Conservation (phyloP, 2,888 invertebrate genomes). For the Drosophila mimica region DNA sequence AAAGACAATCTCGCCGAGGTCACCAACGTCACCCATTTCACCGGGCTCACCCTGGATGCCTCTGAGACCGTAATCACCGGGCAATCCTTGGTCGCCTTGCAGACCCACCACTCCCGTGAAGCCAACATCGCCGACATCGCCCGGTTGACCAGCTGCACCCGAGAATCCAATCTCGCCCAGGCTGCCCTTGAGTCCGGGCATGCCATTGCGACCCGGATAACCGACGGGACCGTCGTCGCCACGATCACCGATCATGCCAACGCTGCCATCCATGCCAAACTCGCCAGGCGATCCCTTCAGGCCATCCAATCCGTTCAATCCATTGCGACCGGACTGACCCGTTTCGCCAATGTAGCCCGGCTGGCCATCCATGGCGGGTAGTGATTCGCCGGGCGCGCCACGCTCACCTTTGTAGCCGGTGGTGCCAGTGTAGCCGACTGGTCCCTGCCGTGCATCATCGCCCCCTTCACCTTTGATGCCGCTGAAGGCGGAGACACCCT, state of each 20-base stretch:
- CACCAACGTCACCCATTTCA: conserved; percentile 84
- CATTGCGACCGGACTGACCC: conserved; percentile 87
- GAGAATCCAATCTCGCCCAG: conserved; percentile 83
- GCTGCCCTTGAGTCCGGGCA: conserved; percentile 85
- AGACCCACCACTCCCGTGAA: conserved; percentile 85
- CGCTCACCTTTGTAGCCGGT: conserved; percentile 86
- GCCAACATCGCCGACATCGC: conserved; percentile 85
- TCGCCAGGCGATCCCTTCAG: conserved; percentile 84
- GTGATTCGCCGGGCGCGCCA: conserved; percentile 87
- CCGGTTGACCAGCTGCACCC: conserved; percentile 86
- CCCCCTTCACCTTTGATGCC: conserved; percentile 88
- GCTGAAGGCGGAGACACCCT: conserved; percentile 88
- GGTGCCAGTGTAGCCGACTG: conserved; percentile 80
- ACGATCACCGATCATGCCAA: conserved; percentile 85
- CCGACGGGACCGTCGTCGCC: conserved; percentile 85
- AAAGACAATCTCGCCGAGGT: conserved; percentile 48
- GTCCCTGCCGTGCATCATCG: conserved; percentile 85
- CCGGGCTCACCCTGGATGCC: conserved; percentile 86
- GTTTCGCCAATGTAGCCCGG: conserved; percentile 87
- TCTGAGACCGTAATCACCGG: conserved; percentile 86
- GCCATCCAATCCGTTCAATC: conserved; percentile 86
- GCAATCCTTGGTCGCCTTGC: conserved; percentile 81
- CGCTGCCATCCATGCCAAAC: conserved; percentile 87
- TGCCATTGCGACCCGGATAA: conserved; percentile 85
- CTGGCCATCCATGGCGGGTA: conserved; percentile 85